These are phyloP conservation scores for Pelusios castaneus DNA, from an alignment of 2,113 vertebrate species.

Conservation along the genomic window DNA sequence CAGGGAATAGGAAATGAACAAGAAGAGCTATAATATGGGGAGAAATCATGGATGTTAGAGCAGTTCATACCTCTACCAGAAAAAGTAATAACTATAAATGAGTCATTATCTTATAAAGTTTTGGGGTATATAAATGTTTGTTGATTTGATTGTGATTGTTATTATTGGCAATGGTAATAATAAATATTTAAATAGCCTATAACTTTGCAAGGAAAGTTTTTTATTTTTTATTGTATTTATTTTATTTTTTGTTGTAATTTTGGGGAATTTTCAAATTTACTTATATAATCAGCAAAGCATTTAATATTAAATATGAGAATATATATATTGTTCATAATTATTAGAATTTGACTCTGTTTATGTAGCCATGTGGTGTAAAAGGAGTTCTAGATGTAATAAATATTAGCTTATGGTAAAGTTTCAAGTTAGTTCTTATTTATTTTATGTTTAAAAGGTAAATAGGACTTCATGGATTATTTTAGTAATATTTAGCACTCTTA, in stretches of 20 bases:
- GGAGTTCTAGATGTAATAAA: not conserved
- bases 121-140: not conserved
- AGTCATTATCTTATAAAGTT: constrained; percentile 36
- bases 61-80: not conserved
- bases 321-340: not conserved
- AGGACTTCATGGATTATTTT: not conserved
- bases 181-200: not conserved
- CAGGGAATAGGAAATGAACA: constrained; percentile 77
- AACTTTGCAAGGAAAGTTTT: accelerated
- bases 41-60: constrained; percentile 24
- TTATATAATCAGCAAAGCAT: not conserved
- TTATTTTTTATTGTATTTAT: not conserved
- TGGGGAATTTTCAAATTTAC: not conserved
- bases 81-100: constrained; percentile 24
- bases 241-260: not conserved
- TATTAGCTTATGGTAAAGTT: not conserved
- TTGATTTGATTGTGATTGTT: not conserved
- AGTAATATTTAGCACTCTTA: not conserved
- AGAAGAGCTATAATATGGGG: constrained; percentile 36
- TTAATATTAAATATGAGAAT: not conserved
- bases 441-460: not conserved
- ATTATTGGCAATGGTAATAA: not conserved
- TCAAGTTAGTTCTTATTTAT: not conserved
- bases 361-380: not conserved
- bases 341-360: not conserved